These are phyloP conservation scores for Diplolepis rosae DNA, from an alignment of 2,888 invertebrate species.

Conservation along the genomic window DNA sequence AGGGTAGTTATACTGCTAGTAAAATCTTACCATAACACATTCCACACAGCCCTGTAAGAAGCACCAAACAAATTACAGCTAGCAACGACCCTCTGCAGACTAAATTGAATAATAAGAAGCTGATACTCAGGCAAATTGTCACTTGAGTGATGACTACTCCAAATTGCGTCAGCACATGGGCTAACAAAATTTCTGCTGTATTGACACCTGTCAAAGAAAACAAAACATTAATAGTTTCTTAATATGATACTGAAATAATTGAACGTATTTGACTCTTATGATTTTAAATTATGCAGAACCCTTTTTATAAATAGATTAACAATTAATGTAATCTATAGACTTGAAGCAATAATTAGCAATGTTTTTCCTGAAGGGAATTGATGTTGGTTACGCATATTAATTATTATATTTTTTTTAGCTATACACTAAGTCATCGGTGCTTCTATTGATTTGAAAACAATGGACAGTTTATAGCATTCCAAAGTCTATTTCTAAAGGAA, in stretches of 20 bases:
- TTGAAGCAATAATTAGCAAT: background rate
- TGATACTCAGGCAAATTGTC: slow-evolving; percentile 78
- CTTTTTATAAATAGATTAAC: background rate
- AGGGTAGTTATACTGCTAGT: background rate
- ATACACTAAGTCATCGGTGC: background rate
- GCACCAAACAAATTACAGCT: slow-evolving; percentile 79
- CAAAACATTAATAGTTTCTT: too few relatives aligned
- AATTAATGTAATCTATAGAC: background rate
- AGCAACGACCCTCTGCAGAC: slow-evolving; percentile 79
- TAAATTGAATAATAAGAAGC: slow-evolving; percentile 79
- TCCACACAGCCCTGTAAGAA: slow-evolving; percentile 86
- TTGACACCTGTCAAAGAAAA: slow-evolving; percentile 78
- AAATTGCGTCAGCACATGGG: slow-evolving; percentile 86
- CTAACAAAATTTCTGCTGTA: slow-evolving; percentile 85
- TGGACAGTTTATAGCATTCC: slow-evolving; percentile 13
- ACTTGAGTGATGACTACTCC: slow-evolving; percentile 84
- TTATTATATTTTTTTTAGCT: slow-evolving; percentile 11
- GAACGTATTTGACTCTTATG: background rate
- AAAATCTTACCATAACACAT: slow-evolving; percentile 83
- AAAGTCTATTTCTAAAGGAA: background rate
- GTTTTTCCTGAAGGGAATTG: background rate
- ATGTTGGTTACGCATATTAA: background rate
- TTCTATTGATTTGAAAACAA: slow-evolving; percentile 3
- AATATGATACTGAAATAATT: background rate
- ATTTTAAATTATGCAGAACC: background rate